Percentiles rank a stretch among this genome's conserved stretches.
Evolutionary conservation across 30 jellyfish, hydroid and myxozoan genomes (phyloP).

Genomic region (Nemopilema nomurai): DNA sequence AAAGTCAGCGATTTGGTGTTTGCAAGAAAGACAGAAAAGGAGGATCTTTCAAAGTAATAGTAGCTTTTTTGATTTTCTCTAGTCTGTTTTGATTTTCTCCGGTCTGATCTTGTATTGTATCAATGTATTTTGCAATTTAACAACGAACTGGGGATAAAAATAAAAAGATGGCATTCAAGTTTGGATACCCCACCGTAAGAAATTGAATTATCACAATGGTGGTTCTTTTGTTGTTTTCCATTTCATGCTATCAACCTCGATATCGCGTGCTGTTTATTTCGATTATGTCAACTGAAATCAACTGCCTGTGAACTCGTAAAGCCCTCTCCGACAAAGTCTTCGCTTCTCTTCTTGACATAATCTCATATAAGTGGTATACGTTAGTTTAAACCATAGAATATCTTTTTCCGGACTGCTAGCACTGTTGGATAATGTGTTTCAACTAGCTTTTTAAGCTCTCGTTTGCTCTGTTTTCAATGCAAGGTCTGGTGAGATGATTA

Average conservation of each 20-base stretch:
- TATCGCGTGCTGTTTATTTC: too few species aligned
- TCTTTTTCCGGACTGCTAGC: background rate
- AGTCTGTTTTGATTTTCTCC: background rate
- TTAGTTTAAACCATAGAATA: background rate
- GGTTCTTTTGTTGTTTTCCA: background rate
- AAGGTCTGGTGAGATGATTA: background rate
- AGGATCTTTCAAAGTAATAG: constrained; percentile 80
- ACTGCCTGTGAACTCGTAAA: background rate
- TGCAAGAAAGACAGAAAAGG: constrained; percentile 91
- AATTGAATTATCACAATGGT: too few species aligned
- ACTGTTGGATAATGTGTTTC: background rate
- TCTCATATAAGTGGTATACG: background rate
- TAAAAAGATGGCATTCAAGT: too few species aligned
- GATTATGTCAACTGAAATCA: background rate
- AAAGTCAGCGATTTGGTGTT: constrained; percentile 82
- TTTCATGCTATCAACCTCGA: background rate
- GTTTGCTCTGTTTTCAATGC: background rate
- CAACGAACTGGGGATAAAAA: too few species aligned
- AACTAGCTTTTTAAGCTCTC: background rate
- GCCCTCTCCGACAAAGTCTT: background rate
- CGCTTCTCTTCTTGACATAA: background rate
- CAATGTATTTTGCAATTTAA: background rate
- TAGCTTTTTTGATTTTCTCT: background rate
- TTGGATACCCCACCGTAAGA: too few species aligned
- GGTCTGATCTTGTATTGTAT: background rate